Evolutionary conservation across 2,113 vertebrate genomes (phyloP).

Genomic region (Sapajus apella): DNA sequence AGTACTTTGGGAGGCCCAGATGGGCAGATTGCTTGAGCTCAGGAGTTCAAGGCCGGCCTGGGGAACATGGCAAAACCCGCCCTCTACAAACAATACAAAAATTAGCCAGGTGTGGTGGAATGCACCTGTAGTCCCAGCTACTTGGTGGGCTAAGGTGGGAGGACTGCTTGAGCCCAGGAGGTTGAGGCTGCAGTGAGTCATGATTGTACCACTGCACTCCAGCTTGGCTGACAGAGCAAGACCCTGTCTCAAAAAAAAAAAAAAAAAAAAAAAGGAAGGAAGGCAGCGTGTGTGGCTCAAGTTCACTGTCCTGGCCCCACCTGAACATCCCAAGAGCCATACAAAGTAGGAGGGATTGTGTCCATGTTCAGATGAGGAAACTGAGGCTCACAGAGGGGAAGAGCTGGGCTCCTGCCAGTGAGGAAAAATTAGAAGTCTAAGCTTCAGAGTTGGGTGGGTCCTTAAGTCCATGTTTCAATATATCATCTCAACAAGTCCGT

Average conservation of each 20-base stretch:
- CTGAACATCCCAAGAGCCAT: neutral
- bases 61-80: neutral
- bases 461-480: neutral
- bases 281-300: rapidly evolving
- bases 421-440: neutral
- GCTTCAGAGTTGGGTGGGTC: neutral
- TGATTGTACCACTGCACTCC: neutral
- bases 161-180: neutral
- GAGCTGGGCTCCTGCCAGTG: neutral
- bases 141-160: neutral
- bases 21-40: neutral
- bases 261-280: neutral
- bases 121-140: neutral
- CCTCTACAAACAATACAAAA: neutral
- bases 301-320: neutral
- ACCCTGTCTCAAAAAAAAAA: neutral
- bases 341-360: neutral
- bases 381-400: neutral
- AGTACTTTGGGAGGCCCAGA: neutral
- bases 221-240: neutral
- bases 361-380: neutral
- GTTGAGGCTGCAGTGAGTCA: neutral
- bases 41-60: neutral
- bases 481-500: too few species aligned
- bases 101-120: neutral